Base-by-base conservation (phyloP, 2,797 vertebrate species). In the Nyctibius grandis region DNA sequence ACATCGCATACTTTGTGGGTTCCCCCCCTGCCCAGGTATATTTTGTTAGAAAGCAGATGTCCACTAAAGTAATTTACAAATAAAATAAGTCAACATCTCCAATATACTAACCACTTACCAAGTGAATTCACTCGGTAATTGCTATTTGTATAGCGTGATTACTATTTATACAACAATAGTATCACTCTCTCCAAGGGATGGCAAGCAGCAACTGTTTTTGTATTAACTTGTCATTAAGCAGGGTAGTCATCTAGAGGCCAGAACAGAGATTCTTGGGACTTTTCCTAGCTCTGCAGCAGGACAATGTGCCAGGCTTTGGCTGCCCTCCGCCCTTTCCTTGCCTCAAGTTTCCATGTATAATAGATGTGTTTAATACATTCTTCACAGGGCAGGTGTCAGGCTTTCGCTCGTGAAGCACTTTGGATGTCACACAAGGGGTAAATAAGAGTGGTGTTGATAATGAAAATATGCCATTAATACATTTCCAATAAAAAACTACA, bases 391-490 rank as follows among this genome's bases (percentile, higher is more conserved):
- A 84, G 57, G 59, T 89, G 75, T 67, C 87, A 80, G 67, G 61
- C 86, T 92, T 85, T 80, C 0, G 0, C 74, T 89, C 11, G 3
- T 34, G 48, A 57, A 89, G 78, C 74, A 9, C 68, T 83, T 36
- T 44, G 50, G 25, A 9, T 61, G 48, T 67, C 61, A 47, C 14
- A 34, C 74, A n/a, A n/a, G 42, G 91, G 60, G 80, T 93, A 95
- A 93, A 93, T 80, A 87, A 89, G 67, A 89, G 64, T 11, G 7
- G 61, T 78, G 75, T 29, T 90, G 67, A 50, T 95, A 95, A 94
- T 95, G 90, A 96, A 96, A 96, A 93, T 82, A 88, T 59, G 72
- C 90, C 81, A 85, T 89, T 91, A 95, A 95, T 95, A 83, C 18
- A 57, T 61, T 95, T 87, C 72, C 38, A 91, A 85, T 96, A 74